Base-by-base conservation (phyloP, 2,888 invertebrate species). In the Onthophagus sagittarius region DNA sequence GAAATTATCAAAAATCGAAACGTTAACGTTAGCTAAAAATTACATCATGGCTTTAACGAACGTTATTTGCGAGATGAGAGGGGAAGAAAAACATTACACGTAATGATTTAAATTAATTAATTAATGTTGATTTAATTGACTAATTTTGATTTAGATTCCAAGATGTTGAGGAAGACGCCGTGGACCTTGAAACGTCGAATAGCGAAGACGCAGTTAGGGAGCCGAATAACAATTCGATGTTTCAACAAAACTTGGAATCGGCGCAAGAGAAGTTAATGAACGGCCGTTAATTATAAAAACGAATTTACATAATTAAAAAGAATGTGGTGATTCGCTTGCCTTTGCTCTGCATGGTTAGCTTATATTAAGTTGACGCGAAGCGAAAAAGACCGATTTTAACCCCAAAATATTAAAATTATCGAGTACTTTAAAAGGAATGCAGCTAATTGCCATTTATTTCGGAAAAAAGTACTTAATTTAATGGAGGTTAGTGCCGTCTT, bases 1-100 rank as follows among this genome's bases (percentile, higher is more conserved):
- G 79, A 91, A 92, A 83, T 86, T 93, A 81, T 92, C 92, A 78
- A 93, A 93, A 88, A 93, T 93, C 81, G 93, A 93, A 85, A 93
- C 93, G 31, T 87, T 93, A 77, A 93, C 93, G 71, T 86, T 93
- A 85, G 93, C 93, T 78, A 93, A 93, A 87, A 93, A 93, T 87
- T 93, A 93, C 86, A 93, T 93, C 83, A 93, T 93, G 90, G 93
- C 93, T 62, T 86, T 93, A 81, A 93, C 93, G 79, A 93, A 93
- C 84, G 92, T 93, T 81, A 92, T 93, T 81, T 93, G 93, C 84
- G 92, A 92, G 82, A 92, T 92, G 90, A 86, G 92, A 76, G 91
- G 91, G 39, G 92, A 92, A 82, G 89, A 89, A 77, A 89, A 89
- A 81, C 90, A 91, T 78, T 92, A 91, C 85, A 89, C 89, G 88